A percentile compares a stretch with the other conserved stretches of the same genome.
phyloP scores from a whole-genome alignment of 2,888 invertebrate genomes.

The Bembecia ichneumoniformis region DNA sequence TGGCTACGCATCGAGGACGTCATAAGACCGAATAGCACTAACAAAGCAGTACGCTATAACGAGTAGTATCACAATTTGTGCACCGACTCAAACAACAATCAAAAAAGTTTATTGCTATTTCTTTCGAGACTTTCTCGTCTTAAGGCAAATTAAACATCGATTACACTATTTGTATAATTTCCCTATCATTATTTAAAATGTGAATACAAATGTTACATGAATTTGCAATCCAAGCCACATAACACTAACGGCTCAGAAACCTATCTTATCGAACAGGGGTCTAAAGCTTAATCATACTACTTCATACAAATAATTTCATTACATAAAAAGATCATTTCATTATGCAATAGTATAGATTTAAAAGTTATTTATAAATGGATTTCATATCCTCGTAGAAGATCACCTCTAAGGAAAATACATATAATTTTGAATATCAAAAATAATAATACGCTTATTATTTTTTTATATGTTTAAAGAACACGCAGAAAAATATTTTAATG shows the following conservation, averaged over 20 bases:
- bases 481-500: slow-evolving; percentile 44
- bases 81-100: slow-evolving; percentile 53
- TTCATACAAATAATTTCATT: slow-evolving; percentile 27
- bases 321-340: slow-evolving; percentile 38
- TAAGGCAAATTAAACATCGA: slow-evolving; percentile 61
- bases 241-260: slow-evolving; percentile 25
- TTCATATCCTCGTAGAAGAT: slow-evolving; percentile 52
- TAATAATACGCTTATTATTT: slow-evolving; percentile 49
- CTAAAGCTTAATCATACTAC: slow-evolving; percentile 32
- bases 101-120: slow-evolving; percentile 66
- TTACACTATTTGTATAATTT: slow-evolving; percentile 14
- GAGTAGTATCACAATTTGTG: slow-evolving; percentile 64
- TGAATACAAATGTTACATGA: slow-evolving; percentile 7
- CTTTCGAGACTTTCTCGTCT: slow-evolving; percentile 49
- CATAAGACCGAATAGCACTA: slow-evolving; percentile 51
- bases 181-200: slow-evolving; percentile 5
- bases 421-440: slow-evolving; percentile 68
- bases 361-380: slow-evolving; percentile 41
- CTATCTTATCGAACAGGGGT: slow-evolving; percentile 21
- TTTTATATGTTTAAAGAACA: slow-evolving; percentile 37
- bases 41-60: slow-evolving; percentile 48
- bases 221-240: neutral
- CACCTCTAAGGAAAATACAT: slow-evolving; percentile 61
- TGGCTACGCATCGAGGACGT: slow-evolving; percentile 64
- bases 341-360: slow-evolving; percentile 52